These are phyloP conservation scores for Simalia tracyae DNA, from an alignment of 2,797 vertebrate genomes.

Conservation along the genomic window DNA sequence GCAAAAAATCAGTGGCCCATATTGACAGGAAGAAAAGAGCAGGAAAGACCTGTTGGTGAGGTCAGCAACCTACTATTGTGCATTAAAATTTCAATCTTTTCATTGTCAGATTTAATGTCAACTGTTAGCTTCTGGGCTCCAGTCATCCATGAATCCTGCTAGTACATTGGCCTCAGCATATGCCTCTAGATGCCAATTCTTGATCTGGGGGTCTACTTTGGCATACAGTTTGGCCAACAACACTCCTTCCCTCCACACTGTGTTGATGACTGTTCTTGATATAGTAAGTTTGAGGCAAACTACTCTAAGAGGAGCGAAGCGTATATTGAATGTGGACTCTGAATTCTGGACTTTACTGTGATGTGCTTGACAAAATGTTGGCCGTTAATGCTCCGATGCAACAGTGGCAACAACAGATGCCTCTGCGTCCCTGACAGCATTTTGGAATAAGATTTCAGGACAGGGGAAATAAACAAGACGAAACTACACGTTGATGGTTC, in stretches of 20 bases:
- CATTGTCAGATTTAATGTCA: neutral
- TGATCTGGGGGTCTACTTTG: neutral
- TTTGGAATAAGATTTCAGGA: neutral
- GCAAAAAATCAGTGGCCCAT: neutral
- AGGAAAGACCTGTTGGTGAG: neutral
- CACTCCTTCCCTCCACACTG: neutral
- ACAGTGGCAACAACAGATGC: neutral
- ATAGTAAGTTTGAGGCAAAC: neutral
- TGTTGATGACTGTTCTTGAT: neutral
- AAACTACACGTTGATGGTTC: neutral
- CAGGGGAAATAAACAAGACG: neutral
- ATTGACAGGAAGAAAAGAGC: neutral
- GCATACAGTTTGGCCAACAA: neutral
- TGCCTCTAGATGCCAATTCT: neutral
- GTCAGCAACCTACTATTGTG: neutral
- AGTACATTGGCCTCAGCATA: neutral
- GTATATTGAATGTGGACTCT: neutral
- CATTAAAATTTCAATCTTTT: neutral
- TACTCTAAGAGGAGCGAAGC: neutral
- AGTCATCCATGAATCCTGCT: neutral
- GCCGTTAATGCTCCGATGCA: neutral
- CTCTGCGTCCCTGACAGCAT: neutral
- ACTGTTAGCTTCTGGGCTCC: neutral
- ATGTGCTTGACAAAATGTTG: neutral
- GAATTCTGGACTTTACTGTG: neutral